Conservation (phyloP, 2,888 invertebrate species). For the Synergus gifuensis region DNA sequence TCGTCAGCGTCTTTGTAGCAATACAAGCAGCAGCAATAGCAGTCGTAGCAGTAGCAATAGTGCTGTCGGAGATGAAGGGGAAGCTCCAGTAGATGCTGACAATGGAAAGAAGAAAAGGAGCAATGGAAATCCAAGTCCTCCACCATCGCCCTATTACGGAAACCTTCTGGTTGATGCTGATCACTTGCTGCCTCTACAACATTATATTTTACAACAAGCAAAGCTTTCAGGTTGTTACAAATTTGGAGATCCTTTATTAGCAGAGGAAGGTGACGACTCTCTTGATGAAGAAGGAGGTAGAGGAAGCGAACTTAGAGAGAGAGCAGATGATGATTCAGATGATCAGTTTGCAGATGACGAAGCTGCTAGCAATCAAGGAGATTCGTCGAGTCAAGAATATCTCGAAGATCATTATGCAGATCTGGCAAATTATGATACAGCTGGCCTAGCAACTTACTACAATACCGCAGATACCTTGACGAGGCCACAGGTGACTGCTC, state of each 20-base stretch:
- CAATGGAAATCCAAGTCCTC: conserved; percentile 75
- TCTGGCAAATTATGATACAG: conserved; percentile 77
- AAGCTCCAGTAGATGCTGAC: conserved; percentile 64
- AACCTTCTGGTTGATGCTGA: conserved; percentile 77
- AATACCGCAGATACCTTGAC: conserved; percentile 75
- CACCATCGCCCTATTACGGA: conserved; percentile 74
- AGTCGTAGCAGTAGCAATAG: conserved; percentile 69
- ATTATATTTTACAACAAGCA: conserved; percentile 93
- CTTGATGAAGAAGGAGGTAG: conserved; percentile 87
- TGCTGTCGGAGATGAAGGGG: conserved; percentile 65
- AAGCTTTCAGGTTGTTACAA: conserved; percentile 87
- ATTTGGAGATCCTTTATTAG: conserved; percentile 82
- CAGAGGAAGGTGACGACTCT: conserved; percentile 84
- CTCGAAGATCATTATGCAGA: conserved; percentile 77
- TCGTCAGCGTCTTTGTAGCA: conserved; percentile 73
- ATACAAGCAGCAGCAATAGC: conserved; percentile 70
- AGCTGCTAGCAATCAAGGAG: conserved; percentile 79
- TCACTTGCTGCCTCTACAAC: conserved; percentile 90
- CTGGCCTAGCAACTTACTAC: conserved; percentile 75
- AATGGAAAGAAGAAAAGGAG: conserved; percentile 73
- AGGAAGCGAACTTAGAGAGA: conserved; percentile 61
- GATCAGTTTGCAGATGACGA: conserved; percentile 82
- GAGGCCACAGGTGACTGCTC: conserved; percentile 71
- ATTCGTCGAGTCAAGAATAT: conserved; percentile 81
- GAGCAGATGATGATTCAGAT: conserved; percentile 78